Base-by-base conservation (phyloP, 2,888 invertebrate genomes). In the Agonum fuliginosum region DNA sequence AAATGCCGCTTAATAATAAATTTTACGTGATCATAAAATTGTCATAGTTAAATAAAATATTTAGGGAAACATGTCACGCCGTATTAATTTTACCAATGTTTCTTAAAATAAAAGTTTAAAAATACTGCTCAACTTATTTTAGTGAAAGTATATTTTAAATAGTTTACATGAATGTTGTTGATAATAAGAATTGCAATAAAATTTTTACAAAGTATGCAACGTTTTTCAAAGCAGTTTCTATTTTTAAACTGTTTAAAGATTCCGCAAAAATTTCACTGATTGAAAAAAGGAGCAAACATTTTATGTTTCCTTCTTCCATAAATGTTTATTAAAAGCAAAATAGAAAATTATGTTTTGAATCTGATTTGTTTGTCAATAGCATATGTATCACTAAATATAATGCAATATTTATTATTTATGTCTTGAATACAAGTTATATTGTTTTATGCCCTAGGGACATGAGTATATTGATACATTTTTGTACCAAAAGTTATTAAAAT, bases 101-200 rank as follows among this genome's bases (percentile, higher is more conserved):
- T 46, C 46, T 46, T 1, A 17, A 46, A 46, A 46, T 41, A 46
- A 17, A 14, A 46, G 41, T 46, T 46, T 6, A 46, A 12, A 46
- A 46, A 46, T 37, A 37, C 10, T 3, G 10, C 12, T 37, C 37
- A n/a, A 37, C 37, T 10, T 37, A n/a, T 8, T 37, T 37, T 3
- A 54, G 24, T 54, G 24, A 54, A 54, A 54, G 37, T 3, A 37
- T 37, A 6, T 37, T 37, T 51, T 20, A 51, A 6, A 30, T n/a
- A 30, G 30, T 62, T 62, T 62, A 30, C 27, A 10, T 14, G 17
- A 62, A n/a, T 62, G 27, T 17, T 62, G 27, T 62, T 62, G 58
- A 27, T 62, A 62, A 62, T 62, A 30, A 62, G 17, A 3, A 2
- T 17, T 10, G 30, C 30, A 27, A 14, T 62, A 62, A 62, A 30